Evolutionary conservation across 2,797 vertebrate genomes (phyloP), one percentile per base, ranked within the genome.

Genomic region (Typhlichthys subterraneus): DNA sequence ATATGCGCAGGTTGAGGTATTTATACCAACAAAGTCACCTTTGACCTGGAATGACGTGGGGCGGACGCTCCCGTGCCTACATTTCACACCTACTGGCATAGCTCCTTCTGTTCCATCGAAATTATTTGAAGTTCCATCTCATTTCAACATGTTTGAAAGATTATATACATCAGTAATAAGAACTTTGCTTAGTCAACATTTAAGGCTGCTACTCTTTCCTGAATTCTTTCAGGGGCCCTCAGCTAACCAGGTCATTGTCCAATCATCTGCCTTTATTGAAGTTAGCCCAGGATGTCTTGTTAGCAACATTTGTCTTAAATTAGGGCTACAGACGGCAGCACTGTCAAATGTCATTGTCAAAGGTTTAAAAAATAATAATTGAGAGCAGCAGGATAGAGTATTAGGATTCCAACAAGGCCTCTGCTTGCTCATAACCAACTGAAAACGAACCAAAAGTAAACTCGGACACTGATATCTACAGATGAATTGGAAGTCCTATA

Each of bases 251-350:
- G 61, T 77, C 80, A 84, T 87, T 85, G 88, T 88, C 73, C 75
- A 80, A 73, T 91, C 69, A 84, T 83, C 69, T 68, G 55, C 63
- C 59, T 74, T 83, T 69, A 67, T 84, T 70, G 70, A 76, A 80
- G 57, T 81, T 59, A 72, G 74, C 63, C 60, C 77, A 75, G 63
- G 73, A 80, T 76, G 83, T 85, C 86, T 85, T 79, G 73, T 91
- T 88, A 84, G 67, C 52, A 81, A 87, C 87, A 89, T 91, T 91
- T 89, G 85, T 89, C 77, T 85, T 76, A 69, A 54, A 85, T 89
- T 90, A 80, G 51, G 54, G 60, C 73, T 75, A 63, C 74, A 82
- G 84, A 88, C 1, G 53, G 88, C 76, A 83, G 69, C 64, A 46
- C 65, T 80, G 85, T 88, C 75, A 88, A 80, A 90, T 88, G 75